Percentiles rank a stretch among this genome's conserved stretches.
Evolutionary conservation across 2,797 vertebrate species (phyloP).

Genomic region (Astyanax mexicanus): DNA sequence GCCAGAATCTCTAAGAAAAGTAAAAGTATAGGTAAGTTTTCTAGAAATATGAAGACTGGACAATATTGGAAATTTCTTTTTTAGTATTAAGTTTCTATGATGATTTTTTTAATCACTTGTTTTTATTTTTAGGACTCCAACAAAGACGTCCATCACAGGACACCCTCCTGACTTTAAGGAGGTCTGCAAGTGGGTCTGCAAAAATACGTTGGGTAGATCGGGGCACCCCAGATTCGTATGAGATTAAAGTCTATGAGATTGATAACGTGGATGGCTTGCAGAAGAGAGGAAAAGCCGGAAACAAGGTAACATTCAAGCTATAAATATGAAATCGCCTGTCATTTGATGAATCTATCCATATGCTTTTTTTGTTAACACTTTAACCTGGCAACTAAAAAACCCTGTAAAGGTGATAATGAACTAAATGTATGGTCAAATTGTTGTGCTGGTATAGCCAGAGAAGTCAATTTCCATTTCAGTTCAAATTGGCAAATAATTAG

Average conservation of each 20-base stretch:
- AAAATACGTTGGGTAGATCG: constrained; percentile 88
- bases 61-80: not conserved
- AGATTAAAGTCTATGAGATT: constrained; percentile 96
- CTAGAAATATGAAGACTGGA: not conserved
- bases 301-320: constrained; percentile 78
- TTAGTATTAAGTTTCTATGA: not conserved
- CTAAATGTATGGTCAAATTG: constrained; percentile 14
- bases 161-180: constrained; percentile 77
- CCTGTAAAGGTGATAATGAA: constrained; percentile 18
- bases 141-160: constrained; percentile 87
- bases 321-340: not conserved
- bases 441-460: not conserved
- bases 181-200: constrained; percentile 78
- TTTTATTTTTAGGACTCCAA: constrained; percentile 47
- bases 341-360: constrained; percentile 23
- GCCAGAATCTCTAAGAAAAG: constrained; percentile 86
- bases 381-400: not conserved
- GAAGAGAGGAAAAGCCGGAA: constrained; percentile 83
- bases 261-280: constrained; percentile 91
- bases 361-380: not conserved
- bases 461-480: constrained; percentile 12
- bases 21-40: constrained; percentile 82
- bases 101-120: not conserved
- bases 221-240: constrained; percentile 88
- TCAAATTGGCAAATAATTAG: constrained; percentile 5